Evolutionary conservation across 2,797 vertebrate genomes (phyloP).

Genomic region (Gobionotothen gibberifrons): DNA sequence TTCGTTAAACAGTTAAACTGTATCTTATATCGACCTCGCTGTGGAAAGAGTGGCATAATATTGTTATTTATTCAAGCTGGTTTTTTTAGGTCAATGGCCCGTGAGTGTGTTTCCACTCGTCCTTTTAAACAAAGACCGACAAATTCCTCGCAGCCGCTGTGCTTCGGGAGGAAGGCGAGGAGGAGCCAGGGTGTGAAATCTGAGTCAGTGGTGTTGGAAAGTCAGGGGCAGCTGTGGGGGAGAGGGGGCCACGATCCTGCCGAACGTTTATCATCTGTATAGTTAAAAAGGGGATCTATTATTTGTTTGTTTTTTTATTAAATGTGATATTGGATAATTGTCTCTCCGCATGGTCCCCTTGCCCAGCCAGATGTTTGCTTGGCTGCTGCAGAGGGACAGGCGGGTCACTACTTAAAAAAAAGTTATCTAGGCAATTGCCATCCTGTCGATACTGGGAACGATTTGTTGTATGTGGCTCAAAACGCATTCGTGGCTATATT

Average conservation of each 20-base stretch:
- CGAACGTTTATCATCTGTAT: background rate
- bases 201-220: conserved; percentile 77
- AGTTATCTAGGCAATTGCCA: conserved; percentile 23
- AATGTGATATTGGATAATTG: background rate
- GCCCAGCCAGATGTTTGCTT: background rate
- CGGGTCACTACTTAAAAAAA: background rate
- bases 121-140: conserved; percentile 83
- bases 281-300: background rate
- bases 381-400: background rate
- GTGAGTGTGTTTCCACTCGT: conserved; percentile 43
- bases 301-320: background rate
- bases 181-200: conserved; percentile 85
- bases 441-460: background rate
- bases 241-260: conserved; percentile 10
- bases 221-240: conserved; percentile 69
- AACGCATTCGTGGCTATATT: background rate
- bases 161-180: conserved; percentile 83
- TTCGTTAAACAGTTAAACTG: background rate
- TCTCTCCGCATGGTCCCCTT: rapidly evolving
- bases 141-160: conserved; percentile 74
- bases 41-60: rapidly evolving
- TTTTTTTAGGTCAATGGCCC: conserved; percentile 2
- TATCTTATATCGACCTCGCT: rapidly evolving
- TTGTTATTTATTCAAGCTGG: rapidly evolving
- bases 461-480: background rate